phyloP scores from a whole-genome alignment of 2,113 vertebrate genomes.

The Stegostoma tigrinum region DNA sequence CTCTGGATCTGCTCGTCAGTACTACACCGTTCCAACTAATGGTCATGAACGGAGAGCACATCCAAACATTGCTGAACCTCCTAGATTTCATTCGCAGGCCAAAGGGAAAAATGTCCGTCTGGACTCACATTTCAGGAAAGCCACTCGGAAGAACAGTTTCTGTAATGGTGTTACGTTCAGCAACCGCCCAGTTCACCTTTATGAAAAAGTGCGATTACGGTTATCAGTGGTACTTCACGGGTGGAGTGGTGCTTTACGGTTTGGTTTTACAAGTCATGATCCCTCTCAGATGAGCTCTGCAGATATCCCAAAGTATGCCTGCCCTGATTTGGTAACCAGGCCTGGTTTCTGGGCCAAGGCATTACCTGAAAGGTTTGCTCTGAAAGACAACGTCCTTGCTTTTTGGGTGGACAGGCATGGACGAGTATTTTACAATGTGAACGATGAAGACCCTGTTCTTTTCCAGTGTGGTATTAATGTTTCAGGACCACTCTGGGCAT shows the following conservation, averaged over 20 bases:
- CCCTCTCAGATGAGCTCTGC: slow-evolving; percentile 76
- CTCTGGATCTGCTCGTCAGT: slow-evolving; percentile 71
- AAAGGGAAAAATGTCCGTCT: slow-evolving; percentile 94
- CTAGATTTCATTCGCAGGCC: slow-evolving; percentile 86
- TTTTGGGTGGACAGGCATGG: slow-evolving; percentile 96
- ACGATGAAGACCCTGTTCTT: slow-evolving; percentile 85
- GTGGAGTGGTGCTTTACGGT: slow-evolving; percentile 93
- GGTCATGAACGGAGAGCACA: slow-evolving; percentile 72
- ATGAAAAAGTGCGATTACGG: slow-evolving; percentile 88
- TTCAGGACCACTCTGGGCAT: slow-evolving; percentile 89
- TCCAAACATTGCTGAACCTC: slow-evolving; percentile 64
- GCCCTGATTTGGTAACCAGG: slow-evolving; percentile 88
- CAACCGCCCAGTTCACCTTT: slow-evolving; percentile 83
- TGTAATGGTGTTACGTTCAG: slow-evolving; percentile 96
- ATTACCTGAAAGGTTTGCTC: slow-evolving; percentile 83
- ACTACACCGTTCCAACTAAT: slow-evolving; percentile 71
- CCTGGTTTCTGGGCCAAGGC: slow-evolving; percentile 97
- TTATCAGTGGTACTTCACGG: slow-evolving; percentile 83
- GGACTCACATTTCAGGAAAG: slow-evolving; percentile 80
- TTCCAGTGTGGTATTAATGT: slow-evolving; percentile 95
- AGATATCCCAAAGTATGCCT: slow-evolving; percentile 96
- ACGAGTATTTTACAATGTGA: slow-evolving; percentile 92
- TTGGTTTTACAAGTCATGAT: slow-evolving; percentile 90
- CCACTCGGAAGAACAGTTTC: slow-evolving; percentile 92
- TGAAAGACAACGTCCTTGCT: slow-evolving; percentile 84